Conservation (phyloP, 2,888 invertebrate species). For the Trissolcus japonicus region DNA sequence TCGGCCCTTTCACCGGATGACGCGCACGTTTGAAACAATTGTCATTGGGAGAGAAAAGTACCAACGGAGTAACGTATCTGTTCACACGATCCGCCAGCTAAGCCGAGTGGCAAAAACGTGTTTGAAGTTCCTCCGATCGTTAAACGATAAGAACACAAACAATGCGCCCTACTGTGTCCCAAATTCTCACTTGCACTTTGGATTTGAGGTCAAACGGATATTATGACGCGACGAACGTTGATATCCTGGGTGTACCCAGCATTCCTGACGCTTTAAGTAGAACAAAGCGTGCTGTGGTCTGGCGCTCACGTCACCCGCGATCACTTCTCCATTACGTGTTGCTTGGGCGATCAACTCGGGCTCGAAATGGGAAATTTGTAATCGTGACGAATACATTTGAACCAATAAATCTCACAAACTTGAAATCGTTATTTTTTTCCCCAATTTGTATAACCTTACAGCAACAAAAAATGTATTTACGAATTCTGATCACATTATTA, state of each 20-base stretch:
- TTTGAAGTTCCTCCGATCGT: constrained; percentile 29
- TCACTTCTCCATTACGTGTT: neutral
- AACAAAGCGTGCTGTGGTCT: constrained; percentile 87
- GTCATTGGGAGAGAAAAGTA: constrained; percentile 13
- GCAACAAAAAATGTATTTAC: too few species aligned
- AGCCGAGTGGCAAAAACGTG: constrained; percentile 23
- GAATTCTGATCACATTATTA: too few species aligned
- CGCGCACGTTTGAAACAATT: constrained; percentile 11
- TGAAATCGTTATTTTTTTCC: too few species aligned
- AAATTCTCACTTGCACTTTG: constrained; percentile 30
- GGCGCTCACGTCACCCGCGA: constrained; percentile 53
- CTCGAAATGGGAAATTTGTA: too few species aligned
- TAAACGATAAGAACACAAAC: constrained; percentile 42
- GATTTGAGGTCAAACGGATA: constrained; percentile 71
- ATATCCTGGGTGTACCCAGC: constrained; percentile 98
- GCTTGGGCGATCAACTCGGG: too few species aligned
- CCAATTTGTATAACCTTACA: too few species aligned
- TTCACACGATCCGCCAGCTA: constrained; percentile 15
- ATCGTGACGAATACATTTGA: too few species aligned
- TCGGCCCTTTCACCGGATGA: neutral
- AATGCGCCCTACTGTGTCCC: constrained; percentile 27
- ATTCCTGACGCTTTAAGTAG: constrained; percentile 94
- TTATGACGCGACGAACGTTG: constrained; percentile 89
- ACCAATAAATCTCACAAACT: too few species aligned
- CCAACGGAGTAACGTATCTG: constrained; percentile 25